Conservation (phyloP, 2,797 vertebrate genomes). For the Yasuhikotakia modesta region DNA sequence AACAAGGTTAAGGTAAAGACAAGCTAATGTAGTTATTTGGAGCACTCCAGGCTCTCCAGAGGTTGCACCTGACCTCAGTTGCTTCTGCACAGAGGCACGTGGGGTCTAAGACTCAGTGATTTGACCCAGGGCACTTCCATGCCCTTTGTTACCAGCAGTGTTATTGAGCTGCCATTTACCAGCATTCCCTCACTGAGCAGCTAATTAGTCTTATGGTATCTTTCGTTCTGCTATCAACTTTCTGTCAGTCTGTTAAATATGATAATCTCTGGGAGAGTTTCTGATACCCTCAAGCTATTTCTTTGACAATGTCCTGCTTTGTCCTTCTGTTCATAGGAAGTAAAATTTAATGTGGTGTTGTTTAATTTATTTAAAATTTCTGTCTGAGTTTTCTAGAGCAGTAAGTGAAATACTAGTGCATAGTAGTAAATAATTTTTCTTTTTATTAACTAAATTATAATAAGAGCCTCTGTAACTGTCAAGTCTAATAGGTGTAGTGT, state of each 20-base stretch:
- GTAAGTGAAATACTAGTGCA: too few relatives aligned
- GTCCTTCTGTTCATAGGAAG: constrained; percentile 1
- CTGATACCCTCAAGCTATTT: background rate
- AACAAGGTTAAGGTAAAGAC: constrained; percentile 38
- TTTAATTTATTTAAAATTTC: background rate
- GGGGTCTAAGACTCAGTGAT: constrained; percentile 18
- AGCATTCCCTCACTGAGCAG: constrained; percentile 30
- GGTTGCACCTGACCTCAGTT: constrained; percentile 7
- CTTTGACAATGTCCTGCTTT: constrained; percentile 20
- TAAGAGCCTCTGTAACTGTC: too few relatives aligned
- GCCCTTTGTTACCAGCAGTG: constrained; percentile 16
- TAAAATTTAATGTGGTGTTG: background rate
- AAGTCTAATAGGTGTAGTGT: too few relatives aligned
- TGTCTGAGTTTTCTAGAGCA: background rate
- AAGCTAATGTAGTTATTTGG: constrained; percentile 16
- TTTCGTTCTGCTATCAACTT: constrained; percentile 4
- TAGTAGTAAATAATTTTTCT: too few relatives aligned
- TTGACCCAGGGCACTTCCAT: constrained; percentile 14
- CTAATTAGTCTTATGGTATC: constrained; percentile 43
- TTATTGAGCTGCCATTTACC: constrained; percentile 43
- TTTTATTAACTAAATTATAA: too few relatives aligned
- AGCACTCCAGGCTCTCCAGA: background rate
- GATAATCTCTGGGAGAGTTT: background rate
- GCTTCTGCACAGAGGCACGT: constrained; percentile 26
- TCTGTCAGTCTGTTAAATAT: constrained; percentile 11